Conservation (phyloP, 2,113 vertebrate species). For the Pipra filicauda region DNA sequence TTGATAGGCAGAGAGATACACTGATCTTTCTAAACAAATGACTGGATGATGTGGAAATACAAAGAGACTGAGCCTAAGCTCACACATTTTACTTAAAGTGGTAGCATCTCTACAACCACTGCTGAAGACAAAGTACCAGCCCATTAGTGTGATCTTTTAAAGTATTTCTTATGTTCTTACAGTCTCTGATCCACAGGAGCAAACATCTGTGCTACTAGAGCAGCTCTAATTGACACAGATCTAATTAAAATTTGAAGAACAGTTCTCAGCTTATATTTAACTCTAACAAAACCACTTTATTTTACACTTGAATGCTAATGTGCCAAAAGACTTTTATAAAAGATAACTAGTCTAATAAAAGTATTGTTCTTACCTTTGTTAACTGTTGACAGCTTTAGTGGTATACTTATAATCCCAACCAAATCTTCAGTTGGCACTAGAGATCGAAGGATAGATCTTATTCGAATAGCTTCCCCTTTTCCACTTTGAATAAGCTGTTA, state of each 20-base stretch:
- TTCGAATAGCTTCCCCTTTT: slow-evolving; percentile 97
- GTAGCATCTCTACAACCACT: neutral
- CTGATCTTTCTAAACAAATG: neutral
- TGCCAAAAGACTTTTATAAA: neutral
- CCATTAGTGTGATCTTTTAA: neutral
- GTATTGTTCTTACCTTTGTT: slow-evolving; percentile 86
- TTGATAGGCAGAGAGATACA: neutral
- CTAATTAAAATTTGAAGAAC: neutral
- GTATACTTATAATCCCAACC: slow-evolving; percentile 97
- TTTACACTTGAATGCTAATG: neutral
- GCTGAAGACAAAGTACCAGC: neutral
- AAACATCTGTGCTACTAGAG: neutral
- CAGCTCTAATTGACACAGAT: neutral
- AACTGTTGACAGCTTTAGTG: slow-evolving; percentile 88
- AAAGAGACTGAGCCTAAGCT: neutral
- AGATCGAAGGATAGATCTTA: slow-evolving; percentile 95
- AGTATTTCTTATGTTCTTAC: neutral
- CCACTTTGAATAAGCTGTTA: slow-evolving; percentile 95
- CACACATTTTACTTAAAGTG: neutral
- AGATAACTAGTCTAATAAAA: neutral
- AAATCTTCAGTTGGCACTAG: slow-evolving; percentile 96
- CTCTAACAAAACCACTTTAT: neutral
- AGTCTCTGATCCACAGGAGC: neutral
- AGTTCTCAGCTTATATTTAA: neutral
- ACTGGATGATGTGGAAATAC: neutral